Evolutionary conservation across 92 coral and sea anemone genomes (phyloP).

Genomic region (Isaurus tuberculatus): DNA sequence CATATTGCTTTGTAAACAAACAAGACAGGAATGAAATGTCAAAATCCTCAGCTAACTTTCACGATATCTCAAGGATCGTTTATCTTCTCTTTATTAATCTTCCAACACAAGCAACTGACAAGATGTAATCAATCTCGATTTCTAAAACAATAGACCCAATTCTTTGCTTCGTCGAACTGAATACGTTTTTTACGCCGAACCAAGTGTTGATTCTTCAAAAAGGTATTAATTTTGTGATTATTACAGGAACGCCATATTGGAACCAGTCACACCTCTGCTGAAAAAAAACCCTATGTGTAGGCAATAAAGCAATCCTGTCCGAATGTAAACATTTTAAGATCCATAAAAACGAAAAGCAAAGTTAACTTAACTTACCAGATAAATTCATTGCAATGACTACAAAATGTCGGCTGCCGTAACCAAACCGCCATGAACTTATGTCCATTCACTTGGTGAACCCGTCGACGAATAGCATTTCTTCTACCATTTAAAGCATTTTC

Average conservation of each 20-base stretch:
- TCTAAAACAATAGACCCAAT: constrained; percentile 35
- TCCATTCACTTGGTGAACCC: constrained; percentile 92
- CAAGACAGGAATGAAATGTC: constrained; percentile 41
- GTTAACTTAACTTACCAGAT: constrained; percentile 99
- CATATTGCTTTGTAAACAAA: constrained; percentile 78
- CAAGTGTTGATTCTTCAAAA: background rate
- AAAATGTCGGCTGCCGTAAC: constrained; percentile 97
- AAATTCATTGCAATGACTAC: constrained; percentile 95
- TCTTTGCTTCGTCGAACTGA: constrained; percentile 24
- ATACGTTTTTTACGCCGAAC: constrained; percentile 3
- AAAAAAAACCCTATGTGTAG: background rate
- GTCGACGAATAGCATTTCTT: constrained; percentile 92
- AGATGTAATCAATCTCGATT: constrained; percentile 22
- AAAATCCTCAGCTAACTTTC: background rate
- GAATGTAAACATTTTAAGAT: background rate
- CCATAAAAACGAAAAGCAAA: background rate
- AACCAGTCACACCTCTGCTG: constrained; percentile 34
- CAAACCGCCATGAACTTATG: constrained; percentile 98
- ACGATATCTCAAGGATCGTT: constrained; percentile 5
- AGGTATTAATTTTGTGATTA: background rate
- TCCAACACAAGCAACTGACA: constrained; percentile 10
- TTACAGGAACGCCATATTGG: constrained; percentile 45
- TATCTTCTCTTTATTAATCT: background rate
- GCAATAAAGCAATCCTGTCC: background rate
- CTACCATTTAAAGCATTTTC: constrained; percentile 93